phyloP scores from a whole-genome alignment of 2,888 invertebrate genomes.

The Actias luna region DNA sequence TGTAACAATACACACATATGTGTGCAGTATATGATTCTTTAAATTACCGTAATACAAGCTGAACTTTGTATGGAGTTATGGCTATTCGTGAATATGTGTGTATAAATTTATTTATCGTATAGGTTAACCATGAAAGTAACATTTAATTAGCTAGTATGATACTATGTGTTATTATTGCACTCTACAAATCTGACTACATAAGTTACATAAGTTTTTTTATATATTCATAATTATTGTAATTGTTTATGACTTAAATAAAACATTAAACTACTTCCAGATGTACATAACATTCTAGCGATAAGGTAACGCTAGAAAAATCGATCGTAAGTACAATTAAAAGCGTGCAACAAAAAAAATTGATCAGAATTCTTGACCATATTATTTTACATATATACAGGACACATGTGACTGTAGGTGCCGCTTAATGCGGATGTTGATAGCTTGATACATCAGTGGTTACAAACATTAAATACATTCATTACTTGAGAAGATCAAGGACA shows the following conservation, averaged over 20 bases:
- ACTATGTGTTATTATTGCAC: too few relatives aligned
- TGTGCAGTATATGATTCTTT: too few relatives aligned
- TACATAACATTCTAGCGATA: background rate
- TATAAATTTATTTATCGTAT: too few relatives aligned
- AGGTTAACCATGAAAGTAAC: too few relatives aligned
- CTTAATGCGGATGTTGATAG: constrained; percentile 57
- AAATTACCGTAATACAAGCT: too few relatives aligned
- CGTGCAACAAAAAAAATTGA: background rate
- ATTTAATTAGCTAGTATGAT: too few relatives aligned
- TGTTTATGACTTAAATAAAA: background rate
- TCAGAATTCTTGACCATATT: constrained; percentile 7
- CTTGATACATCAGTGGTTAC: constrained; percentile 40
- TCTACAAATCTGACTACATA: too few relatives aligned
- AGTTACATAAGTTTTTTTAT: too few relatives aligned
- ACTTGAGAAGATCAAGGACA: constrained; percentile 76
- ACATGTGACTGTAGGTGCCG: constrained; percentile 23
- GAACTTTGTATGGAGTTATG: too few relatives aligned
- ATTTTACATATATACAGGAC: constrained; percentile 11
- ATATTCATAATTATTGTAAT: too few relatives aligned
- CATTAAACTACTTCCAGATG: background rate
- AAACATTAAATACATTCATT: constrained; percentile 54
- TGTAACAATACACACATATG: too few relatives aligned
- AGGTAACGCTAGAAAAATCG: background rate
- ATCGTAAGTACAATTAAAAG: background rate
- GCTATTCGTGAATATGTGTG: too few relatives aligned